These are phyloP conservation scores for Venusia cambrica DNA, from an alignment of 2,888 invertebrate species.

Conservation along the genomic window DNA sequence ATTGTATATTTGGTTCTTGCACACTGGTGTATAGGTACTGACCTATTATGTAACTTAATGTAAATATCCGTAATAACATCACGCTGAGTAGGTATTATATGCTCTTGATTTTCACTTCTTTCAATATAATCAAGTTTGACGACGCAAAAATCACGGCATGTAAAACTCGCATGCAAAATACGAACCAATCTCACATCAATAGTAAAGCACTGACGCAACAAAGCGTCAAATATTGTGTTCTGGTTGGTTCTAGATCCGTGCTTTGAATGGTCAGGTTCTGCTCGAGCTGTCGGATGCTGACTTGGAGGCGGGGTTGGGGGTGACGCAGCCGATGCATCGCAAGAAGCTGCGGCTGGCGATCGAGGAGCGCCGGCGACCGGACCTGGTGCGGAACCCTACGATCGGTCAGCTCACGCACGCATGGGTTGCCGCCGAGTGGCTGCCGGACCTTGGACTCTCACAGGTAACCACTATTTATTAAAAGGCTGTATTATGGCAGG, in stretches of 20 bases:
- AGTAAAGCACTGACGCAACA: slow-evolving; percentile 58
- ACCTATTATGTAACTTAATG: slow-evolving; percentile 43
- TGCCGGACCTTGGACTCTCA: slow-evolving; percentile 94
- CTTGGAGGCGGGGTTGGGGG: slow-evolving; percentile 94
- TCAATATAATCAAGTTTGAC: too few relatives aligned
- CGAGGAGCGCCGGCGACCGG: slow-evolving; percentile 94
- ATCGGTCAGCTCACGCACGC: slow-evolving; percentile 94
- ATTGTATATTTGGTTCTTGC: slow-evolving; percentile 53
- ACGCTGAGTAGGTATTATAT: too few relatives aligned
- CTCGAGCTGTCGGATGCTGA: slow-evolving; percentile 95
- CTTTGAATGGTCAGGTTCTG: slow-evolving; percentile 89
- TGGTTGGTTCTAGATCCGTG: slow-evolving; percentile 85
- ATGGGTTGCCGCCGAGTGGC: slow-evolving; percentile 96
- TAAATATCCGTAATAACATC: too few relatives aligned
- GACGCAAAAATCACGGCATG: too few relatives aligned
- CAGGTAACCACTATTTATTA: too few relatives aligned
- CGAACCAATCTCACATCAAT: slow-evolving; percentile 19
- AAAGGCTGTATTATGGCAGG: too few relatives aligned
- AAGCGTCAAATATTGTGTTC: slow-evolving; percentile 81
- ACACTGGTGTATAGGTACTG: slow-evolving; percentile 48
- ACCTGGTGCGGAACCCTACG: slow-evolving; percentile 91
- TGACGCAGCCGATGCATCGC: slow-evolving; percentile 95
- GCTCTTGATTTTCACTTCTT: too few relatives aligned
- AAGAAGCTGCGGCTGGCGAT: slow-evolving; percentile 96
- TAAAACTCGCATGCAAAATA: too few relatives aligned